A percentile compares a stretch with the other conserved stretches of the same genome.
Conservation (phyloP, 2,113 vertebrate species). For the Pyxicephalus adspersus region DNA sequence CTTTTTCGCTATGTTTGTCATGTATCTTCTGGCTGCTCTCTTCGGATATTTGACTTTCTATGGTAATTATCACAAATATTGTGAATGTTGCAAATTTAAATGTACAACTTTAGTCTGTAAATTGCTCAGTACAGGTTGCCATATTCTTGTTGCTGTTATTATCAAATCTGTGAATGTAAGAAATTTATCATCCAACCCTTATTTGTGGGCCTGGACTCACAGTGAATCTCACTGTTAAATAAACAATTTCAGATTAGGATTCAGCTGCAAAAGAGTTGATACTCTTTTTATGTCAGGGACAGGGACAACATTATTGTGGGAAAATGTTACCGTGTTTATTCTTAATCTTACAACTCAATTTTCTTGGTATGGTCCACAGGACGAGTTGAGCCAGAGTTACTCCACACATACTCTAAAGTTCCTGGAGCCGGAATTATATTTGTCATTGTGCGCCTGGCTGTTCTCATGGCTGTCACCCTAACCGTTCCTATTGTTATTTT, state of each 20-base stretch:
- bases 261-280: too few species aligned
- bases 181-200: too few species aligned
- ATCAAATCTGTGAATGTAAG: too few species aligned
- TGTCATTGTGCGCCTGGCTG: slow-evolving; percentile 91
- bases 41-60: slow-evolving; percentile 98
- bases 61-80: slow-evolving; percentile 74
- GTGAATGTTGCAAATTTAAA: neutral
- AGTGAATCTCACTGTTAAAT: too few species aligned
- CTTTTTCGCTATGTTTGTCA: slow-evolving; percentile 95
- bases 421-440: slow-evolving; percentile 82
- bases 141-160: neutral
- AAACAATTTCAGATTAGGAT: too few species aligned
- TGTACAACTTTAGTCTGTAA: neutral
- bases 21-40: slow-evolving; percentile 95
- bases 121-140: neutral
- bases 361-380: slow-evolving; percentile 63
- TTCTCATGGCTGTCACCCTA: slow-evolving; percentile 90
- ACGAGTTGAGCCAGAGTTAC: slow-evolving; percentile 85
- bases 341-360: too few species aligned
- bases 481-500: slow-evolving; percentile 97
- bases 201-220: too few species aligned
- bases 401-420: slow-evolving; percentile 89
- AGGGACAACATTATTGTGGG: too few species aligned
- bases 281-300: too few species aligned
- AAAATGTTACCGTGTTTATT: too few species aligned